Evolutionary conservation across 2,888 invertebrate genomes (phyloP).

Genomic region (Chydorus sphaericus): DNA sequence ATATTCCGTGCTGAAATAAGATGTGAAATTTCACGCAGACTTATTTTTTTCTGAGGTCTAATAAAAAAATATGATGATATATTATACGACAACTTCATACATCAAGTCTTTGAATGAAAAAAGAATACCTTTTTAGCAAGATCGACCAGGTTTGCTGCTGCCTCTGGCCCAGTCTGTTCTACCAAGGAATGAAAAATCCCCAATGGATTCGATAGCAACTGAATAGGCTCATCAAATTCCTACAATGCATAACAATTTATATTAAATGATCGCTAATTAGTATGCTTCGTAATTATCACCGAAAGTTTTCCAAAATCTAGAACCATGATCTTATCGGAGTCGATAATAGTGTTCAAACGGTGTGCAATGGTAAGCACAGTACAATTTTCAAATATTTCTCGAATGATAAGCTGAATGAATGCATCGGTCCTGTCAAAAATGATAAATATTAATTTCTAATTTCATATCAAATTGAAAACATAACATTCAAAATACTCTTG

Average conservation of each 20-base stretch:
- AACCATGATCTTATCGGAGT: slow-evolving; percentile 13
- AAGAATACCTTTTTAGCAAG: too few species aligned
- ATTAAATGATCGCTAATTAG: too few species aligned
- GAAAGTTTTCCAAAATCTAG: slow-evolving; percentile 17
- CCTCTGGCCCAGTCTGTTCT: slow-evolving; percentile 9
- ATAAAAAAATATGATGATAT: too few species aligned
- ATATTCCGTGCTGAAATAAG: too few species aligned
- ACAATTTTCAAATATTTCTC: slow-evolving; percentile 12
- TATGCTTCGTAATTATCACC: slow-evolving; percentile 12
- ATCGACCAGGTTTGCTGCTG: too few species aligned
- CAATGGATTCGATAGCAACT: background rate
- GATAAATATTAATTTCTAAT: too few species aligned
- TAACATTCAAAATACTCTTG: too few species aligned
- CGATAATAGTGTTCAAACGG: slow-evolving; percentile 14
- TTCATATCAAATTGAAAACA: background rate
- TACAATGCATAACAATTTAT: too few species aligned
- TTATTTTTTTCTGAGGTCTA: too few species aligned
- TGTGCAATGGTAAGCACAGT: slow-evolving; percentile 15
- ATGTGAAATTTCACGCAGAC: too few species aligned
- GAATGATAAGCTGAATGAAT: slow-evolving; percentile 12
- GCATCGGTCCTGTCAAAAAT: slow-evolving; percentile 13
- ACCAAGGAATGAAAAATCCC: slow-evolving; percentile 4
- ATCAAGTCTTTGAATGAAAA: too few species aligned
- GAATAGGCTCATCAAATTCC: slow-evolving; percentile 6
- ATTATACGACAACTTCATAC: too few species aligned